Percentiles rank a stretch among this genome's conserved stretches.
Evolutionary conservation across 2,113 vertebrate genomes (phyloP).

Genomic region (Dendropsophus ebraccatus): DNA sequence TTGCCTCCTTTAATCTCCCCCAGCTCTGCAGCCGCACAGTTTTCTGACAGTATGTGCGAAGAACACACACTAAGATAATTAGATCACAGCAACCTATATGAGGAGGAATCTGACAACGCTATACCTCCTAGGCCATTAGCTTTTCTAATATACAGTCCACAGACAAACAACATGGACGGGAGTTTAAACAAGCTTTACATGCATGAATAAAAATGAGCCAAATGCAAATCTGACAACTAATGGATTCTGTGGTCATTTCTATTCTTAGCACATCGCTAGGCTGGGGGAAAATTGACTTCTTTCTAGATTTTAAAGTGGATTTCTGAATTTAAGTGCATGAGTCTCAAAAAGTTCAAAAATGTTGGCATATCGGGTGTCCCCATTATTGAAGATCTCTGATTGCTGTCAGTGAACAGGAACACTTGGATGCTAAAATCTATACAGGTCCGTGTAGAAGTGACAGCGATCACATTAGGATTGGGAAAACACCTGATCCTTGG

Average conservation of each 20-base stretch:
- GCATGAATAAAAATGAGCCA: neutral
- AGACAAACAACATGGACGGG: neutral
- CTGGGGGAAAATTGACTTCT: neutral
- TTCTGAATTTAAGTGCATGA: neutral
- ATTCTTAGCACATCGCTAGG: neutral
- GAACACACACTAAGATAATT: neutral
- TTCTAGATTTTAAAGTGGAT: neutral
- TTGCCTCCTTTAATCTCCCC: neutral
- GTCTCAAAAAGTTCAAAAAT: too few species aligned
- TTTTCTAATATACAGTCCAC: neutral
- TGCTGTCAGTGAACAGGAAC: too few species aligned
- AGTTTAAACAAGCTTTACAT: constrained; percentile 14
- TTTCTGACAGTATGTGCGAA: neutral
- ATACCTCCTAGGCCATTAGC: neutral
- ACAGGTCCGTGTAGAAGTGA: too few species aligned
- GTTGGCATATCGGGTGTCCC: too few species aligned
- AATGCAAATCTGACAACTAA: neutral
- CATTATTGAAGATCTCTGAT: too few species aligned
- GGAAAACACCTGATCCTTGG: too few species aligned
- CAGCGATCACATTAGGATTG: too few species aligned
- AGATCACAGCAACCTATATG: neutral
- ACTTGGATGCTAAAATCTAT: too few species aligned
- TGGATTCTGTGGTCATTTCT: neutral
- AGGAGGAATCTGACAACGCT: neutral
- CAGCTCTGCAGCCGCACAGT: neutral